These are phyloP conservation scores for Pseudopipra pipra DNA, from an alignment of 2,113 vertebrate species.

Conservation along the genomic window DNA sequence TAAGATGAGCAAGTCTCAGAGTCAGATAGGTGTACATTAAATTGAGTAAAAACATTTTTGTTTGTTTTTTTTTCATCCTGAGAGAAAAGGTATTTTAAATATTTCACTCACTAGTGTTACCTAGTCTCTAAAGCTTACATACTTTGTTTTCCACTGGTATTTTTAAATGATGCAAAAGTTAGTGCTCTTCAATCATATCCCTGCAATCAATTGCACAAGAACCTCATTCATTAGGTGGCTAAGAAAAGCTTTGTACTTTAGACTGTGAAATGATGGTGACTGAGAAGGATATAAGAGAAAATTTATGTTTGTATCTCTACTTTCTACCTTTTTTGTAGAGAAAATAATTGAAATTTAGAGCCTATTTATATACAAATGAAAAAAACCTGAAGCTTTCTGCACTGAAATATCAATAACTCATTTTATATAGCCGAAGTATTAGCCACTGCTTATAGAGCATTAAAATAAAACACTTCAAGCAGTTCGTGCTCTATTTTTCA, in stretches of 20 bases:
- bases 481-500: neutral
- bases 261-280: neutral
- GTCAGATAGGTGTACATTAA: neutral
- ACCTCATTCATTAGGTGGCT: neutral
- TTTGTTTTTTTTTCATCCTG: neutral
- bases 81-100: neutral
- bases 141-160: neutral
- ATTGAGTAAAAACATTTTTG: neutral
- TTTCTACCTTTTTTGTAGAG: neutral
- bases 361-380: neutral
- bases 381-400: neutral
- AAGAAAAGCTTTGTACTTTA: neutral
- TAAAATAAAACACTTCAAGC: neutral
- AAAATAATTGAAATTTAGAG: constrained; percentile 49
- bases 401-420: constrained; percentile 27
- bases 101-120: neutral
- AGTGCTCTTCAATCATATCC: neutral
- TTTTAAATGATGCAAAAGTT: neutral
- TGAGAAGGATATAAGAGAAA: neutral
- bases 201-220: neutral
- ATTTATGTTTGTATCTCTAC: neutral
- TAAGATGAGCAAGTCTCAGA: neutral
- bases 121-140: neutral
- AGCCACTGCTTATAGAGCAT: neutral
- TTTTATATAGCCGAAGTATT: constrained; percentile 23